Evolutionary conservation across 2,797 vertebrate genomes (phyloP), one percentile per base, ranked within the genome.

Genomic region (Macroramphosus scolopax): DNA sequence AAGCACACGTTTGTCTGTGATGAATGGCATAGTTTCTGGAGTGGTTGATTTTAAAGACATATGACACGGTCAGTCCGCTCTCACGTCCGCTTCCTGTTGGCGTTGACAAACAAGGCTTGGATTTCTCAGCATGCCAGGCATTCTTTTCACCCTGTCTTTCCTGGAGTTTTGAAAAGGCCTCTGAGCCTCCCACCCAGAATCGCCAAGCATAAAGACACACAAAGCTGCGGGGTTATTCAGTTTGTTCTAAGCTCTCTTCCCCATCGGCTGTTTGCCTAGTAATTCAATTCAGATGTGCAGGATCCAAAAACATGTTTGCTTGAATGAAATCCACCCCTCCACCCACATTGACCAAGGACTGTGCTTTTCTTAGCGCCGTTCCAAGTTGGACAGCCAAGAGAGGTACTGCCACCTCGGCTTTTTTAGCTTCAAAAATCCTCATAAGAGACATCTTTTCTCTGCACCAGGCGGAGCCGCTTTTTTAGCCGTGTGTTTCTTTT

Each of bases 271-370:
- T 92, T 91, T 91, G 87, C 83, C 81, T 89, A 88, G 86, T 92
- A 90, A 90, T 90, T 89, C 85, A 86, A 89, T 78, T 89, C 87
- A 87, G 86, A 89, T 90, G 88, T 90, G 84, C 83, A 86, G 86
- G 83, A 84, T 89, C 87, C 81, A 86, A 88, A 88, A 89, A 85
- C 87, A 88, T 89, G 89, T 90, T 90, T 90, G 83, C 80, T 84
- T 89, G 86, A 91, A 89, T 81, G 86, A 89, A 87, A 85, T 87
- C 82, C 86, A 85, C 86, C 80, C 85, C 80, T 86, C 84, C 85
- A 73, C 86, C 84, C 86, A 83, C 83, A 72, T 59, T 84, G 80
- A 87, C 84, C 86, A 86, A 82, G 82, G 81, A 73, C 80, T 78
- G 63, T 85, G 87, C 86, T 89, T 89, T 89, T 87, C 84, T 89